Conservation (phyloP, 2,113 vertebrate species). For the Thinocorus orbignyianus region DNA sequence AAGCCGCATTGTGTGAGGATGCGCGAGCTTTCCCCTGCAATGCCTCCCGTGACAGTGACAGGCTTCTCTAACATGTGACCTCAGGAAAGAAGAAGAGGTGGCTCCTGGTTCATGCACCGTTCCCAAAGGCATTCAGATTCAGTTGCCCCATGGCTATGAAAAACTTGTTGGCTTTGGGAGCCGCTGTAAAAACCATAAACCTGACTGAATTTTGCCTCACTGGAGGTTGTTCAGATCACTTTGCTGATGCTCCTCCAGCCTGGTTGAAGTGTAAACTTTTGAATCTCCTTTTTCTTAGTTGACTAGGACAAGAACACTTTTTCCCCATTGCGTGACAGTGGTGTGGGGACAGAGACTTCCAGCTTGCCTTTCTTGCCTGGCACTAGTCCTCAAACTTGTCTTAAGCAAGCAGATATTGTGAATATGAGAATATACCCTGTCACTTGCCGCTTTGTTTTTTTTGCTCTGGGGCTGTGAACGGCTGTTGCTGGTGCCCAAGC, state of each 20-base stretch:
- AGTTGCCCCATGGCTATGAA: neutral
- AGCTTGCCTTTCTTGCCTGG: neutral
- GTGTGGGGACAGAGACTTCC: neutral
- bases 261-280: neutral
- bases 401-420: neutral
- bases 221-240: neutral
- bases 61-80: neutral
- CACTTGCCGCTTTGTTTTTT: neutral
- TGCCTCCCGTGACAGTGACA: neutral
- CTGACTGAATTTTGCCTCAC: accelerated
- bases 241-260: neutral
- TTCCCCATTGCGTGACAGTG: accelerated
- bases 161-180: neutral
- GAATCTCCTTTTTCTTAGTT: neutral
- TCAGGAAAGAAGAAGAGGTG: neutral
- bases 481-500: neutral
- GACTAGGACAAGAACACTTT: neutral
- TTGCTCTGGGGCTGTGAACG: neutral
- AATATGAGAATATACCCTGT: neutral
- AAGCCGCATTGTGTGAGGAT: neutral
- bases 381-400: neutral
- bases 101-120: neutral
- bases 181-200: neutral
- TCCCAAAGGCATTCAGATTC: neutral
- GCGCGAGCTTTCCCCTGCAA: neutral